Percentiles rank a stretch among this genome's conserved stretches.
phyloP scores from a whole-genome alignment of 2,888 invertebrate species.

The Epinotia bilunana region DNA sequence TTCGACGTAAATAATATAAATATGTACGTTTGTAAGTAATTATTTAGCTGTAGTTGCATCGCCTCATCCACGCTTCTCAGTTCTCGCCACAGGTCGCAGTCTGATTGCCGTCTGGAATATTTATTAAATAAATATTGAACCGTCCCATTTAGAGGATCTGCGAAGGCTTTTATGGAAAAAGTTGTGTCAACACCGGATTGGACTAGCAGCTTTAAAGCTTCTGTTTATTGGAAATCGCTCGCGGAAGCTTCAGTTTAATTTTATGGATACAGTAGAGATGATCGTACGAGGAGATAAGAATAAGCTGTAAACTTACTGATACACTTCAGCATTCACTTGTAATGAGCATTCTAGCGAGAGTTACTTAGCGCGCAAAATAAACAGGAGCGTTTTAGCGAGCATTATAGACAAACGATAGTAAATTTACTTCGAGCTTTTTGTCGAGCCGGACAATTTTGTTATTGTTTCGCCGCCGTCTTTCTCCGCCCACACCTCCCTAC shows the following conservation, averaged over 20 bases:
- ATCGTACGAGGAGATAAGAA: neutral
- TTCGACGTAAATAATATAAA: no score
- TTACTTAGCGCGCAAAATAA: no score
- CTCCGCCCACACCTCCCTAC: no score
- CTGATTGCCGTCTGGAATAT: conserved; percentile 76
- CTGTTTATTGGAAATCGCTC: conserved; percentile 23
- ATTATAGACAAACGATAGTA: no score
- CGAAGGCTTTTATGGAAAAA: conserved; percentile 49
- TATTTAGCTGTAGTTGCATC: neutral
- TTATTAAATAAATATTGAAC: conserved; percentile 79
- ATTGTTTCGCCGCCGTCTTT: no score
- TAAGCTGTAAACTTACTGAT: neutral
- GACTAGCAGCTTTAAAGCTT: conserved; percentile 28
- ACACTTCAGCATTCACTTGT: no score
- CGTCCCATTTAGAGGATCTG: conserved; percentile 66
- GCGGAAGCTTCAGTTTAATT: neutral
- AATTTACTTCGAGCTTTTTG: no score
- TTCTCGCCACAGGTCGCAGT: conserved; percentile 47
- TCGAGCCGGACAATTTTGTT: no score
- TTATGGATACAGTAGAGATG: neutral
- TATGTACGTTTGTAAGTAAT: no score
- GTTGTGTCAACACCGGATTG: conserved; percentile 33
- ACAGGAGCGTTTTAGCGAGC: no score
- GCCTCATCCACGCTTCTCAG: conserved; percentile 39
- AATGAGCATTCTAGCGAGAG: no score